Base-by-base conservation (phyloP, 2,888 invertebrate species). In the Pachydiplax longipennis region DNA sequence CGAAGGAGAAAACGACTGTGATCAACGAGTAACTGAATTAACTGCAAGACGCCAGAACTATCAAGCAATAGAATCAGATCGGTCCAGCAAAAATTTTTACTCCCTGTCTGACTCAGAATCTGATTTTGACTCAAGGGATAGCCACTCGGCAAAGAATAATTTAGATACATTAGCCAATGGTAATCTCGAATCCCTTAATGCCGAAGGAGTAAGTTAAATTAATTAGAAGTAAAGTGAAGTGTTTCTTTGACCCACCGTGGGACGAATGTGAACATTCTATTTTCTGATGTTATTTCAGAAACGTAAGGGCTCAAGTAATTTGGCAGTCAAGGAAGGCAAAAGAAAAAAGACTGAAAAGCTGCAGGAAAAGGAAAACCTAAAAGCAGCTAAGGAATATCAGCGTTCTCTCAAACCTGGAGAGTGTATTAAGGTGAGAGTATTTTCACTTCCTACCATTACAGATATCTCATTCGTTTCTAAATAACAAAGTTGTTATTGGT, bases 341-440 rank as follows among this genome's bases (percentile, higher is more conserved):
- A 83, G 37, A 81, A 91, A 91, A 87, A 91, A 91, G 25, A 73
- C 83, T n/a, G 91, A 90, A 87, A 91, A 91, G 92, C 90, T 91
- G 83, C 81, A 53, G 91, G 90, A 91, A 80, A 91, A 90, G 91
- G 91, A 90, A 91, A 92, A 90, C 81, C 83, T 65, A 40, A 73
- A 91, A 91, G 92, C 92, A 40, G 91, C 91, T 8, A 92, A 92
- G 37, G 91, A 92, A 58, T 90, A 91, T 22, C 92, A 92, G 65
- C 91, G 92, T 61, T 81, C 91, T 58, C 92, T 92, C 40, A 94
- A 94, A 90, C 94, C 95, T 2, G 94, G 94, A 58, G 95, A 95
- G 91, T 95, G 95, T 92, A 94, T 95, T 93, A 95, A 95, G 94
- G 95, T 95, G 92, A 58, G 31, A 35, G 2, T 81, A 22, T 12